Conservation (phyloP, 1,140 invertebrate genomes). For the Drosophila mayri region DNA sequence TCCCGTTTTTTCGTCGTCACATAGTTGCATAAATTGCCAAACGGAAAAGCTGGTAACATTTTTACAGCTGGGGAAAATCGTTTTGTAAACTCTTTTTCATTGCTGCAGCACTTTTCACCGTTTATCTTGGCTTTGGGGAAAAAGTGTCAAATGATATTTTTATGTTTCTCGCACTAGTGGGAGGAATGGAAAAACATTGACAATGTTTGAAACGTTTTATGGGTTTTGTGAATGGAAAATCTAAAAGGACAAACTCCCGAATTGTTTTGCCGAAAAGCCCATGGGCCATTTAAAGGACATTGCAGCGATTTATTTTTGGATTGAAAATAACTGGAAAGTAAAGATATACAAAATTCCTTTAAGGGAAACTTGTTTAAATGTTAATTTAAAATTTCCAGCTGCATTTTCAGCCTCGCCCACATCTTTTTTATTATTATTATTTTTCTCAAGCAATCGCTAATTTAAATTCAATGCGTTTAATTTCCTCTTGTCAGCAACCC, state of each 20-base stretch:
- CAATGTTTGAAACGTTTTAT: slow-evolving; percentile 20
- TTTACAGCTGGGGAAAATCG: slow-evolving; percentile 39
- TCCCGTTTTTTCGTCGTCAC: slow-evolving; percentile 29
- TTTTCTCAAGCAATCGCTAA: slow-evolving; percentile 3
- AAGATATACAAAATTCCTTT: neutral
- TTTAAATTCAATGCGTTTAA: slow-evolving; percentile 39
- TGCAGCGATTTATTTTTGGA: neutral
- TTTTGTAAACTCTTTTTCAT: slow-evolving; percentile 30
- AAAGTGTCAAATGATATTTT: slow-evolving; percentile 34
- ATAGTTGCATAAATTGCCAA: slow-evolving; percentile 35
- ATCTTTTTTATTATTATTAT: neutral
- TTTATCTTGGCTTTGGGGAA: slow-evolving; percentile 9
- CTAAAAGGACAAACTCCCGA: neutral
- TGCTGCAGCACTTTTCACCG: slow-evolving; percentile 9
- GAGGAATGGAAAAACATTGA: slow-evolving; percentile 4
- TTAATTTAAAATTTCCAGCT: neutral
- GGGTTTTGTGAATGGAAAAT: slow-evolving; percentile 6
- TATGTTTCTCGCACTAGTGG: slow-evolving; percentile 5
- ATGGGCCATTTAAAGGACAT: neutral
- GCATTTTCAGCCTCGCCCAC: neutral
- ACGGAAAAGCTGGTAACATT: slow-evolving; percentile 27
- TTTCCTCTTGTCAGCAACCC: slow-evolving; percentile 47
- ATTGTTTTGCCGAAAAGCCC: slow-evolving; percentile 3
- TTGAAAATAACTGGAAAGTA: neutral
- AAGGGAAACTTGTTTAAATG: neutral